Base-by-base conservation (phyloP, 2,797 vertebrate genomes). In the Notolepis coatsorum region DNA sequence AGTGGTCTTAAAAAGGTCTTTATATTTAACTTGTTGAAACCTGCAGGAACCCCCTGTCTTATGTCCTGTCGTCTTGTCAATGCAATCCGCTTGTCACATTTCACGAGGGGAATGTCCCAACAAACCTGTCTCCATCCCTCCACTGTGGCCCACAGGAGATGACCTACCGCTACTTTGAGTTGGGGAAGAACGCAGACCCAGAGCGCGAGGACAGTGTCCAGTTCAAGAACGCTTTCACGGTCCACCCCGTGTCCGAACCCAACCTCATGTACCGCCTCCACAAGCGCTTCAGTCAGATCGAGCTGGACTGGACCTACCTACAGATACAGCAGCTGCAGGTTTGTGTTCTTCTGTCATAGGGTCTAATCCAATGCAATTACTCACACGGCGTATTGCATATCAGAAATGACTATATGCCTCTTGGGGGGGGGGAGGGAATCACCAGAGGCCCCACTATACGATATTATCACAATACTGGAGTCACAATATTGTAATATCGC, bases 301-400 rank as follows among this genome's bases (percentile, higher is more conserved):
- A 97, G 82, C 84, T 99, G 83, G 95, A 96, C 20, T 88, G 82
- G 86, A 93, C 95, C 0, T 97, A 99, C 75, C 79, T 77, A 25
- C 94, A 97, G 81, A 99, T 99, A 38, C 91, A 94, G 15, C 94
- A 95, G 61, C 92, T 99, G 30, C 98, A 99, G 97, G 97, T 98
- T 79, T 42, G 89, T 61, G 10, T 28, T 12, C 3, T 18, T n/a
- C 13, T n/a, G n/a, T n/a, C n/a, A n/a, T n/a, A n/a, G n/a, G n/a
- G n/a, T n/a, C n/a, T n/a, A n/a, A n/a, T n/a, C n/a, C n/a, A n/a
- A n/a, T n/a, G n/a, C n/a, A n/a, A n/a, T n/a, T n/a, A n/a, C n/a
- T n/a, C n/a, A n/a, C n/a, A n/a, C n/a, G n/a, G n/a, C n/a, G n/a
- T n/a, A n/a, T n/a, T n/a, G n/a, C n/a, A n/a, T n/a, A n/a, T n/a